Evolutionary conservation across 2,797 vertebrate genomes (phyloP), one percentile per base, ranked within the genome.

Genomic region (Sphenodon punctatus): DNA sequence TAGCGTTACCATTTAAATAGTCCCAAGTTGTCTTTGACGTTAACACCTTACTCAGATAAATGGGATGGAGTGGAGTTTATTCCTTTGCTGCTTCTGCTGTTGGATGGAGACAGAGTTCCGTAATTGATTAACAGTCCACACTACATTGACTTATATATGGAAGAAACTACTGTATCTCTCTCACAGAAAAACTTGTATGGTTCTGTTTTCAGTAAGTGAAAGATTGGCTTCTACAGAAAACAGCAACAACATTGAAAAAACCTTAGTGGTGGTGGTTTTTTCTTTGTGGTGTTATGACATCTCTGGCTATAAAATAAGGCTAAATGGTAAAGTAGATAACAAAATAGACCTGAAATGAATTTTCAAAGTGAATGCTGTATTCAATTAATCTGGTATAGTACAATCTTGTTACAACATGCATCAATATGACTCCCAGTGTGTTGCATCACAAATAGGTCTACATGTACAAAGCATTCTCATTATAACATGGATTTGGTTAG

Each of bases 51-150:
- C 63, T 17, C 76, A 91, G 82, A 92, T 75, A 84, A 91, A 92
- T 84, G 67, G 27, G 38, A 49, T 19, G 32, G 61, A 84, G 27
- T 38, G 64, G 49, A 80, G 74, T 89, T 91, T 88, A 78, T 89
- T 91, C 70, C 84, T 89, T 67, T 71, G 46, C 78, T 85, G 69
- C 59, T 38, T 49, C 0, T 1, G 74, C 48, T 27, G 48, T 84
- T 92, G 72, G 68, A 75, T 88, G 76, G 67, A 83, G 39, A 43
- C 20, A 41, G 70, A 82, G 75, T 38, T 64, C 76, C 77, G 74
- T 88, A 93, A 90, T 87, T 92, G 89, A 92, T 92, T 90, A 94
- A 88, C 87, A 85, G 88, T 80, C 67, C 75, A 92, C 75, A 84
- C 76, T 43, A 84, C 86, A 79, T 48, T 91, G 88, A 92, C 88